Base-by-base conservation (phyloP, 2,888 invertebrate genomes). In the Vesta saturnalis region DNA sequence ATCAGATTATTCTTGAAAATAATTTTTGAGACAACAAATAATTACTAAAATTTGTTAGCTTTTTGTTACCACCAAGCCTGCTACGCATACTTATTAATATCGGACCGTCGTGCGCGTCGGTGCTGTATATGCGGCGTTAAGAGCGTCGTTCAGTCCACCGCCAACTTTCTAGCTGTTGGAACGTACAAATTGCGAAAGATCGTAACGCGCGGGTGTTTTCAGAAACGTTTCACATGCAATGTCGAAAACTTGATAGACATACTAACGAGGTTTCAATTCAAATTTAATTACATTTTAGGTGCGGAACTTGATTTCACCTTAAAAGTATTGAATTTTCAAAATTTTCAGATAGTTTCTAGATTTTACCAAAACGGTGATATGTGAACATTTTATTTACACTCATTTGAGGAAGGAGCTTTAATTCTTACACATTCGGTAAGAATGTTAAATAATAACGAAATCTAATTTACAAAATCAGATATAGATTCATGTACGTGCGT, bases 141-240 rank as follows among this genome's bases (percentile, higher is more conserved):
- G 72, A 75, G 76, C 78, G 77, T 80, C 80, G 76, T 74, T 81
- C 82, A 83, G 83, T 83, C 79, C 78, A 77, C 79, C 81, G 82
- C 79, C 79, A 80, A 80, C 82, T 77, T 76, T 79, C 72, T 74
- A 74, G 79, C 78, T 76, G 80, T 78, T 79, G 81, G 79, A 81
- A 81, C 81, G 80, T 66, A 75, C 72, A 70, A 62, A 57, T 69
- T 46, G 58, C 21, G 19, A 52, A 18, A 56, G 60, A 70, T 61
- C 66, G 61, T 66, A 68, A 65, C 71, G 72, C 73, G 74, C 75
- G 73, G 61, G 72, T 67, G 12, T 57, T 63, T 57, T 64, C 57
- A 58, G 46, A 52, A 49, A 52, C 63, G 57, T 63, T 63, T 63
- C 63, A 65, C 66, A 69, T 65, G 66, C 23, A 64, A 64, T 64